These are phyloP conservation scores for Parnassius smintheus DNA, from an alignment of 2,888 invertebrate species.

Conservation along the genomic window DNA sequence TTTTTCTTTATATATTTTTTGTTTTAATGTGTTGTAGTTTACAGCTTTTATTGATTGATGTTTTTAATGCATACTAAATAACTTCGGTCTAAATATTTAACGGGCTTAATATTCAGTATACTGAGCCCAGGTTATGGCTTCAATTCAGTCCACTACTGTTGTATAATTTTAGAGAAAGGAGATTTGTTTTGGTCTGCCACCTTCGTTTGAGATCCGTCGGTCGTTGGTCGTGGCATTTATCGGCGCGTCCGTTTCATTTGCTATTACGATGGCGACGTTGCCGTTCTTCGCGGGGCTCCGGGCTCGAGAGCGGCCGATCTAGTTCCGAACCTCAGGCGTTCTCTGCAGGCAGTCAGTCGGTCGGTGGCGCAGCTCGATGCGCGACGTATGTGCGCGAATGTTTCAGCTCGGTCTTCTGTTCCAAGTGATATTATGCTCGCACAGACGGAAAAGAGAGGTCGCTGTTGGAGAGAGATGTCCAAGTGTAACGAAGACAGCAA, in stretches of 20 bases:
- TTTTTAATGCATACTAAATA: too few species aligned
- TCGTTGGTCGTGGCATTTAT: constrained; percentile 68
- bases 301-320: constrained; percentile 51
- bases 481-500: constrained; percentile 51
- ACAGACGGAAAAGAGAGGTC: constrained; percentile 63
- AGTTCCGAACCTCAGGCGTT: constrained; percentile 46
- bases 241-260: constrained; percentile 68
- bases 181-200: constrained; percentile 79
- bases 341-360: constrained; percentile 71
- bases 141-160: constrained; percentile 55
- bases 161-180: constrained; percentile 80
- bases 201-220: constrained; percentile 59
- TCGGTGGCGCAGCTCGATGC: constrained; percentile 79
- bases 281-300: constrained; percentile 53
- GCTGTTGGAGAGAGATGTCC: constrained; percentile 44
- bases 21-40: too few species aligned
- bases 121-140: constrained; percentile 44
- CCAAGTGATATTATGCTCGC: constrained; percentile 39
- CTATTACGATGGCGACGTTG: constrained; percentile 70
- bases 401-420: constrained; percentile 55
- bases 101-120: too few species aligned
- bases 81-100: too few species aligned
- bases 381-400: constrained; percentile 77
- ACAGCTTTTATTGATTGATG: too few species aligned
- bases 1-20: too few species aligned